Base-by-base conservation (phyloP, 2,797 vertebrate genomes). In the Xiphophorus birchmanni region DNA sequence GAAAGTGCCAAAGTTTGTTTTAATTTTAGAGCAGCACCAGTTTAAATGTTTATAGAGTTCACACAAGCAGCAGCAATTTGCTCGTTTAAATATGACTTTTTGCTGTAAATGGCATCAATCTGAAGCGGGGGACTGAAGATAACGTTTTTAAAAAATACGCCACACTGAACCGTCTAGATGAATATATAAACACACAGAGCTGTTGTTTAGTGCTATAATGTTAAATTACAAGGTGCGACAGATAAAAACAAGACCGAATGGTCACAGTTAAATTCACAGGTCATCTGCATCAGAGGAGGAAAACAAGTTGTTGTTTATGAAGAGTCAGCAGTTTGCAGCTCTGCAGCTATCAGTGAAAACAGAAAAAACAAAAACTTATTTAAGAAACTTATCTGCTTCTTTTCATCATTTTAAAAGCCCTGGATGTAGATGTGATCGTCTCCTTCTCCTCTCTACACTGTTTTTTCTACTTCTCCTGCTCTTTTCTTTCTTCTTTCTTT, bases 281-380 rank as follows among this genome's bases (percentile, higher is more conserved):
- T 75, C 52, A 37, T 37, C 32, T 37, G 13, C 50, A 37, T 42
- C 23, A 18, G 74, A 75, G 26, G n/a, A 58, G 54, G 54, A 9
- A 60, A n/a, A 18, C 15, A 52, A 60, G 4, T 15, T 80, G 52
- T 29, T 79, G 50, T 74, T 78, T 54, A 23, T 45, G 42, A 48
- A 29, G 71, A 67, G 74, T 71, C 37, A 79, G 69, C 13, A 73
- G 50, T 35, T 18, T 73, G 8, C 26, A 76, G 63, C 52, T 84
- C 60, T 79, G 79, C 54, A 21, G 71, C 75, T 63, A 71, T 84
- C 86, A 82, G 75, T 58, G 32, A 15, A 78, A 76, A 26, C 29
- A 44, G 72, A 74, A 58, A 83, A 84, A 86, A 88, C 78, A 81
- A 77, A 87, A 29, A 73, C 17, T 29, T 86, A 52, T 80, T 26